phyloP scores from a whole-genome alignment of 1,140 invertebrate genomes.

The Carcinoscorpius rotundicauda region DNA sequence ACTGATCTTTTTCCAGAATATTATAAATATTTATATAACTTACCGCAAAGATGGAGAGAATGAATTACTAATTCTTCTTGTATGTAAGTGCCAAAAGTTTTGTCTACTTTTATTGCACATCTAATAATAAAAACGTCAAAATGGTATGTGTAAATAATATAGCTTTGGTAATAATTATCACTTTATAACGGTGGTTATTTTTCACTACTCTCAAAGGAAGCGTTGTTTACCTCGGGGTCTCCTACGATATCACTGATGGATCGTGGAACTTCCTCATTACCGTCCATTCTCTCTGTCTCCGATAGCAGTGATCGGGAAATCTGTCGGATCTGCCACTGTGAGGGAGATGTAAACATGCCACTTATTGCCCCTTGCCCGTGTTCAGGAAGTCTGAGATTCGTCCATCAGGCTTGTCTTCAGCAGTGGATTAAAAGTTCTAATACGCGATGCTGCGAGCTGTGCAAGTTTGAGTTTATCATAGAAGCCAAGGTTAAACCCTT shows the following conservation, averaged over 20 bases:
- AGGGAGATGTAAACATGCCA: slow-evolving; percentile 66
- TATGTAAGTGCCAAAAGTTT: too few species aligned
- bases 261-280: slow-evolving; percentile 15
- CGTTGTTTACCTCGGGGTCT: background rate
- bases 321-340: slow-evolving; percentile 76
- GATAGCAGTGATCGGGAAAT: slow-evolving; percentile 14
- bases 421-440: slow-evolving; percentile 94
- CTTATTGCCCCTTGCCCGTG: slow-evolving; percentile 85
- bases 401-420: slow-evolving; percentile 87
- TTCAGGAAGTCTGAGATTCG: slow-evolving; percentile 76
- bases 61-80: too few species aligned
- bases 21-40: too few species aligned
- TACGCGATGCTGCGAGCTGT: slow-evolving; percentile 85
- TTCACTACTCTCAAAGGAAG: too few species aligned
- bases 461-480: slow-evolving; percentile 93
- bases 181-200: too few species aligned
- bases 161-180: too few species aligned
- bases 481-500: slow-evolving; percentile 92
- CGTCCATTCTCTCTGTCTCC: slow-evolving; percentile 11
- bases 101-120: too few species aligned
- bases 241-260: slow-evolving; percentile 9
- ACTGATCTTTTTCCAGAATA: too few species aligned
- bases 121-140: too few species aligned
- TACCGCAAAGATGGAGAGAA: too few species aligned
- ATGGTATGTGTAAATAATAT: too few species aligned